These are phyloP conservation scores for Drosophila auraria DNA, from an alignment of 1,140 invertebrate species.

Conservation along the genomic window DNA sequence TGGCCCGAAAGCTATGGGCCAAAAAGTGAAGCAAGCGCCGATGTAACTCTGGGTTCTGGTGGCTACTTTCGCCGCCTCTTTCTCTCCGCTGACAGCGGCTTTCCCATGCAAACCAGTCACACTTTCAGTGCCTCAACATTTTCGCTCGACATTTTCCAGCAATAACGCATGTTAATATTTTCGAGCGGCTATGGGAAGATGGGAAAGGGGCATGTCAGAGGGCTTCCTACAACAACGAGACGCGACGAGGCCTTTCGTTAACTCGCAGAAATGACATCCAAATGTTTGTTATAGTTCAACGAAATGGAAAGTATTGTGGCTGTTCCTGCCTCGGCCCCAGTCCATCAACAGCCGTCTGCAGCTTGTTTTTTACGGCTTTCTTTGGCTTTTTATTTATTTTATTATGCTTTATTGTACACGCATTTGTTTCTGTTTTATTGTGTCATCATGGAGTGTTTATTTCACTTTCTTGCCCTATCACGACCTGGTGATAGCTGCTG, in stretches of 20 bases:
- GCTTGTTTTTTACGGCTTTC: constrained; percentile 39
- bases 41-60: constrained; percentile 1
- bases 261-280: constrained; percentile 29
- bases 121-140: constrained; percentile 11
- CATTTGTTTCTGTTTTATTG: constrained; percentile 45
- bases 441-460: constrained; percentile 33
- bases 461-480: constrained; percentile 16
- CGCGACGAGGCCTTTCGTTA: constrained; percentile 34
- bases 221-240: constrained; percentile 17
- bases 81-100: background rate
- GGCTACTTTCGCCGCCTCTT: constrained; percentile 28
- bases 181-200: constrained; percentile 2
- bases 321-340: constrained; percentile 3
- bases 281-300: constrained; percentile 33
- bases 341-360: background rate
- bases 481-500: constrained; percentile 4
- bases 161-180: constrained; percentile 40
- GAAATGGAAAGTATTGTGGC: constrained; percentile 61
- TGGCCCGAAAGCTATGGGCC: background rate
- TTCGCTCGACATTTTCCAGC: constrained; percentile 16
- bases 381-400: constrained; percentile 43
- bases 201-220: constrained; percentile 1
- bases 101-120: constrained; percentile 9
- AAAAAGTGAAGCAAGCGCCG: background rate
- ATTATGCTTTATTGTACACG: constrained; percentile 20